A percentile compares a stretch with the other conserved stretches of the same genome.
Conservation (phyloP, 1,140 invertebrate species). For the Reticulitermes speratus region DNA sequence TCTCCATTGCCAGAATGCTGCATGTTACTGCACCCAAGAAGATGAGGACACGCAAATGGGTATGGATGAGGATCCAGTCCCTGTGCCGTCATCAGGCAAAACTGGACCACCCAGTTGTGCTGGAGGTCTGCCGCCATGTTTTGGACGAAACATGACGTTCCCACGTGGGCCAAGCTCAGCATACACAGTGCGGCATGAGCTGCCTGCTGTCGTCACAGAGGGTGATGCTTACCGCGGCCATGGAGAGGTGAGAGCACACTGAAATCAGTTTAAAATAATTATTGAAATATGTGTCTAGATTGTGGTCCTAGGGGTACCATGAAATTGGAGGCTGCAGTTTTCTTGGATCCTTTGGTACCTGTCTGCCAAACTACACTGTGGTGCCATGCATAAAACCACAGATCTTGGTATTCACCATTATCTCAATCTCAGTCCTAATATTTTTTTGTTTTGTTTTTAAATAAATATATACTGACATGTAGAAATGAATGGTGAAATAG, state of each 20-base stretch:
- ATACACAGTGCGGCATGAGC: slow-evolving; percentile 51
- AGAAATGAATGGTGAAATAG: too few relatives aligned
- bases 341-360: too few relatives aligned
- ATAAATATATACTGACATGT: too few relatives aligned
- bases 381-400: too few relatives aligned
- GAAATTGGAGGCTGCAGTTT: too few relatives aligned
- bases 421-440: too few relatives aligned
- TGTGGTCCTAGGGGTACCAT: too few relatives aligned
- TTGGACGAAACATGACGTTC: slow-evolving; percentile 57
- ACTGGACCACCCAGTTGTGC: slow-evolving; percentile 43
- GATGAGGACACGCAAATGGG: slow-evolving; percentile 49
- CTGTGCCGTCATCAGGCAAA: slow-evolving; percentile 36
- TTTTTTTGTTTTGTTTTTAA: too few relatives aligned
- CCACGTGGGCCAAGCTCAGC: slow-evolving; percentile 53
- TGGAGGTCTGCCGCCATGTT: slow-evolving; percentile 34
- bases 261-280: background rate
- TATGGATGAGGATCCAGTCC: slow-evolving; percentile 38
- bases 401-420: too few relatives aligned
- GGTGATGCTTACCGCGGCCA: slow-evolving; percentile 55
- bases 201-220: slow-evolving; percentile 63
- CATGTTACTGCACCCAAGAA: slow-evolving; percentile 47
- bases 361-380: too few relatives aligned
- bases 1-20: slow-evolving; percentile 46
- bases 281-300: background rate
- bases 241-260: slow-evolving; percentile 43